Evolutionary conservation across 1,140 invertebrate genomes (phyloP).

Genomic region (Trichoplusia ni): DNA sequence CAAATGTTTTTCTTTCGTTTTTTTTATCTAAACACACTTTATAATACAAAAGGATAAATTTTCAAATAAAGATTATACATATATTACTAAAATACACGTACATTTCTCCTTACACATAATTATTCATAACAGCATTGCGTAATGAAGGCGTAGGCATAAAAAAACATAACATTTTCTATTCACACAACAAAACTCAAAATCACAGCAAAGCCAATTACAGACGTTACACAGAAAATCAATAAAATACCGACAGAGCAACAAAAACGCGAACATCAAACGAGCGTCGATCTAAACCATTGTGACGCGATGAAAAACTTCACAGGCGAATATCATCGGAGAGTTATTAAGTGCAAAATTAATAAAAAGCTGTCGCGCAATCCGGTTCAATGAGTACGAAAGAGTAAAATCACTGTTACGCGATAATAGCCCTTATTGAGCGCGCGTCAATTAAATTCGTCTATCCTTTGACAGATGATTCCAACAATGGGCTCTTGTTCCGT

Average conservation of each 20-base stretch:
- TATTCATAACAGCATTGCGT: no score
- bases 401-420: slow-evolving; percentile 42
- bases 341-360: slow-evolving; percentile 67
- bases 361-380: slow-evolving; percentile 48
- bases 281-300: slow-evolving; percentile 41
- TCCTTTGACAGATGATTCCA: slow-evolving; percentile 57
- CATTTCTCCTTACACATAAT: no score
- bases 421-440: slow-evolving; percentile 51
- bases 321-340: slow-evolving; percentile 49
- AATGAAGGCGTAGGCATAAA: no score
- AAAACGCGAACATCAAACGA: slow-evolving; percentile 31
- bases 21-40: no score
- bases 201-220: slow-evolving; percentile 18
- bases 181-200: not conserved
- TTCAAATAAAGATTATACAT: no score
- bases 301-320: slow-evolving; percentile 43
- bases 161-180: no score
- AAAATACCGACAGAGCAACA: slow-evolving; percentile 19
- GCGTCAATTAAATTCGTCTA: slow-evolving; percentile 65
- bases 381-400: slow-evolving; percentile 53
- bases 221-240: slow-evolving; percentile 18
- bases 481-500: slow-evolving; percentile 45
- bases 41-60: no score
- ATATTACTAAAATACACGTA: no score
- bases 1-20: no score